Base-by-base conservation (phyloP, 2,113 vertebrate species). In the Calonectris borealis region DNA sequence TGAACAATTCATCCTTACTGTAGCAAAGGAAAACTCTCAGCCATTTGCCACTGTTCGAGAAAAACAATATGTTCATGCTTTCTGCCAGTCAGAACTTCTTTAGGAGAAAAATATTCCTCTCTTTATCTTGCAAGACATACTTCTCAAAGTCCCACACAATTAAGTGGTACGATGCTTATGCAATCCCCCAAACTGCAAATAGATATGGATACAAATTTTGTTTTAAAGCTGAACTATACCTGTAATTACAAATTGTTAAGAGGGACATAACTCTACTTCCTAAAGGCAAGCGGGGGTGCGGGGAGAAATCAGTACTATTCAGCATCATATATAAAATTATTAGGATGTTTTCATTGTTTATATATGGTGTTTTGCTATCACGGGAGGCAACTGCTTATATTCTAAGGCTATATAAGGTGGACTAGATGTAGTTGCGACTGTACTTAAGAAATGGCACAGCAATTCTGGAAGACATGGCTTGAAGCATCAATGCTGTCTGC, bases 341-440 rank as follows among this genome's bases (percentile, higher is more conserved):
- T 60, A 42, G 9, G n/a, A 54, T 46, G 5, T 4, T 70, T 86
- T 46, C 11, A 40, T 16, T 54, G 26, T 68, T 85, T 51, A 10
- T 25, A 51, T 34, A 60, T 9, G 10, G 9, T 4, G 2, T 49
- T 60, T 54, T 87, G 2, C 46, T 75, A 16, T 27, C 26, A 57
- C 0, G 0, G 34, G 24, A 75, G 26, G 26, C 22, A 75, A 11
- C 24, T 51, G 22, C 24, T 13, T 61, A 42, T 34, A 5, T 66
- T 88, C 70, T 75, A 83, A 83, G 14, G 51, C 19, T 78, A 14
- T 44, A 11, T 24, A 42, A 66, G 34, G 12, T 27, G 34, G 7
- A 44, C 16, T 54, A 57, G n/a, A 27, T 64, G 5, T 16, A 61
- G 16, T 17, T 72, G 34, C 4, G 4, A 42, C 15, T 73, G 9